phyloP scores from a whole-genome alignment of 2,888 invertebrate species.

The Leptopilina drosophilae region DNA sequence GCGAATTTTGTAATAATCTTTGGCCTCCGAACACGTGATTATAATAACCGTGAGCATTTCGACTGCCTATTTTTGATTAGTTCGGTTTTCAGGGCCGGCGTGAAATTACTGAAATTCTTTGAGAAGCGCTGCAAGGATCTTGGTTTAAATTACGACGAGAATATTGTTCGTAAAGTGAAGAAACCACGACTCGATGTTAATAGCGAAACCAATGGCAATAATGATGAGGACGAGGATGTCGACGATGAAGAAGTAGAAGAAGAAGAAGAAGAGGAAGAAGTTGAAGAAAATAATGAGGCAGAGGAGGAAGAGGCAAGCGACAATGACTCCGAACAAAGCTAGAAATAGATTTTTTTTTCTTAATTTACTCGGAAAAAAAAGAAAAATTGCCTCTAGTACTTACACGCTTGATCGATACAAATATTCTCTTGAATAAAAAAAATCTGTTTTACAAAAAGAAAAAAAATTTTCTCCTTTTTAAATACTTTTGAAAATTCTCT shows the following conservation, averaged over 20 bases:
- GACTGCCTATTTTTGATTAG: slow-evolving; percentile 68
- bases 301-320: slow-evolving; percentile 60
- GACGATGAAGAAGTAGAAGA: slow-evolving; percentile 69
- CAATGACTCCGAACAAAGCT: slow-evolving; percentile 60
- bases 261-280: slow-evolving; percentile 72
- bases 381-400: slow-evolving; percentile 23
- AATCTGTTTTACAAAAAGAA: not conserved
- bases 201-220: slow-evolving; percentile 61
- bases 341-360: slow-evolving; percentile 45
- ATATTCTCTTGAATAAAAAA: not conserved
- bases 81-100: slow-evolving; percentile 84
- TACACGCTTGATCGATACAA: slow-evolving; percentile 23
- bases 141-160: slow-evolving; percentile 77
- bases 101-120: slow-evolving; percentile 84
- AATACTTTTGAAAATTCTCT: not conserved
- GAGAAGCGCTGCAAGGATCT: slow-evolving; percentile 85
- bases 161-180: slow-evolving; percentile 25
- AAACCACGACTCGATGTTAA: slow-evolving; percentile 67
- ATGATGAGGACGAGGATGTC: slow-evolving; percentile 75
- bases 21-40: slow-evolving; percentile 74
- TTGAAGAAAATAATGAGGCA: slow-evolving; percentile 57
- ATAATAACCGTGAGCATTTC: slow-evolving; percentile 40
- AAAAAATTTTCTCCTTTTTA: not conserved
- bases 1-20: slow-evolving; percentile 64
- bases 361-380: not conserved